A percentile compares a stretch with the other conserved stretches of the same genome.
Evolutionary conservation across 2,888 invertebrate genomes (phyloP).

Genomic region (Cantharis nigra): DNA sequence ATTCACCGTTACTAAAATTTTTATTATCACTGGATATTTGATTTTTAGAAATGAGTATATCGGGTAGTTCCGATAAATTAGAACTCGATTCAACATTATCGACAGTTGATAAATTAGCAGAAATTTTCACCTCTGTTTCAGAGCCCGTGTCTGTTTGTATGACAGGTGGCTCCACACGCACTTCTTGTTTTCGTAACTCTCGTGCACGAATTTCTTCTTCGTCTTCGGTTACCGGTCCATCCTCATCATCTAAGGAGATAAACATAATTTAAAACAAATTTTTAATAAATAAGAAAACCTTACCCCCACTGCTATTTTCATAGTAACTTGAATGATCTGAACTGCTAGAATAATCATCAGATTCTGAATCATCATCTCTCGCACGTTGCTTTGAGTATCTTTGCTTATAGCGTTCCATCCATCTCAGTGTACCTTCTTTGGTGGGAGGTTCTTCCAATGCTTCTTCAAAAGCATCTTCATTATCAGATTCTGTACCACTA

Average conservation of each 20-base stretch:
- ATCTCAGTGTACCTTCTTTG: conserved; percentile 69
- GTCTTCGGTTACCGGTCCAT: conserved; percentile 74
- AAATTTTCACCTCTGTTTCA: conserved; percentile 72
- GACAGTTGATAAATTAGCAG: conserved; percentile 38
- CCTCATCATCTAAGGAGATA: conserved; percentile 62
- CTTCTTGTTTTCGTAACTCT: conserved; percentile 70
- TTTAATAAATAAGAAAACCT: conserved; percentile 24
- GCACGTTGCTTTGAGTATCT: conserved; percentile 54
- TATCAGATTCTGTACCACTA: conserved; percentile 66
- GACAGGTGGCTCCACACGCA: conserved; percentile 66
- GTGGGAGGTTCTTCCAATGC: conserved; percentile 67
- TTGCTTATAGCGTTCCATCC: conserved; percentile 71
- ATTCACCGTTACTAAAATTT: conserved; percentile 1
- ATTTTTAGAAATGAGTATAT: conserved; percentile 38
- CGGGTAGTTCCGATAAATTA: conserved; percentile 33
- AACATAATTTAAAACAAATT: conserved; percentile 11
- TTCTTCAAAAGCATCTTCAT: conserved; percentile 70
- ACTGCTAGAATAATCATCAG: conserved; percentile 49
- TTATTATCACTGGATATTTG: conserved; percentile 40
- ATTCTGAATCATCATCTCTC: conserved; percentile 50
- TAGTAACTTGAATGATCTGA: conserved; percentile 57
- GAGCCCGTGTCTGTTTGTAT: conserved; percentile 68
- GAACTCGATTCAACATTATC: conserved; percentile 12
- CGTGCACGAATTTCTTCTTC: conserved; percentile 71
- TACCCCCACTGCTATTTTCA: conserved; percentile 58